Evolutionary conservation across 2,113 vertebrate genomes (phyloP).

Genomic region (Ctenodactylus gundi): DNA sequence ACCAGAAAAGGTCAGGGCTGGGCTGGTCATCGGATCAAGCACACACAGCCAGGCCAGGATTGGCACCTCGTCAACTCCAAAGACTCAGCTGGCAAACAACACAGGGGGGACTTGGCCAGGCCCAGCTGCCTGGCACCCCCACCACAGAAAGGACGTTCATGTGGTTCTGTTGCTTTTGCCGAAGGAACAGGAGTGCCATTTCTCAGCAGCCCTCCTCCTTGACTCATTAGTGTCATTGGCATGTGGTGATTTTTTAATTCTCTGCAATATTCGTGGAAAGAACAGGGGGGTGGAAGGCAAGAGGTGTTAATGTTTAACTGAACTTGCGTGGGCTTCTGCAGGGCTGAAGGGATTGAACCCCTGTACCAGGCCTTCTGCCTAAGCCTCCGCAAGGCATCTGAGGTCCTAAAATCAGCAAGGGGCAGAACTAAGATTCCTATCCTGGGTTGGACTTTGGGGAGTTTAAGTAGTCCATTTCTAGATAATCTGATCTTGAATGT

Average conservation of each 20-base stretch:
- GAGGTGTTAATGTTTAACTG: neutral
- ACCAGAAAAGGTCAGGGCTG: constrained; percentile 82
- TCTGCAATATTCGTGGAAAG: neutral
- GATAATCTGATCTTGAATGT: neutral
- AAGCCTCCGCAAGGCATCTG: rapidly evolving
- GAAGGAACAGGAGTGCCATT: constrained; percentile 23
- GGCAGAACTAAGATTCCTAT: neutral
- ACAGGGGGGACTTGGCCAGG: constrained; percentile 37
- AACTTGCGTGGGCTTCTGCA: neutral
- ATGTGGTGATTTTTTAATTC: constrained; percentile 34
- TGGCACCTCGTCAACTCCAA: constrained; percentile 72
- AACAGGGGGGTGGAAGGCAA: neutral
- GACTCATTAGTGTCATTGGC: constrained; percentile 41
- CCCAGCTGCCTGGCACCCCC: neutral
- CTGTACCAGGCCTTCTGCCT: neutral
- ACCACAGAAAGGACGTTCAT: neutral
- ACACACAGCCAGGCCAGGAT: constrained; percentile 56
- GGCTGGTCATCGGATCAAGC: constrained; percentile 63
- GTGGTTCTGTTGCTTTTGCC: neutral
- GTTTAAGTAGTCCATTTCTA: neutral
- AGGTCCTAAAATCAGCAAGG: neutral
- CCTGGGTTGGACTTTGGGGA: neutral
- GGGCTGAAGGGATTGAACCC: rapidly evolving
- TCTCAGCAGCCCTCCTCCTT: constrained; percentile 1
- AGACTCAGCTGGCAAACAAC: constrained; percentile 59